Evolutionary conservation across 2,113 vertebrate genomes (phyloP).

Genomic region (Galbula dea): DNA sequence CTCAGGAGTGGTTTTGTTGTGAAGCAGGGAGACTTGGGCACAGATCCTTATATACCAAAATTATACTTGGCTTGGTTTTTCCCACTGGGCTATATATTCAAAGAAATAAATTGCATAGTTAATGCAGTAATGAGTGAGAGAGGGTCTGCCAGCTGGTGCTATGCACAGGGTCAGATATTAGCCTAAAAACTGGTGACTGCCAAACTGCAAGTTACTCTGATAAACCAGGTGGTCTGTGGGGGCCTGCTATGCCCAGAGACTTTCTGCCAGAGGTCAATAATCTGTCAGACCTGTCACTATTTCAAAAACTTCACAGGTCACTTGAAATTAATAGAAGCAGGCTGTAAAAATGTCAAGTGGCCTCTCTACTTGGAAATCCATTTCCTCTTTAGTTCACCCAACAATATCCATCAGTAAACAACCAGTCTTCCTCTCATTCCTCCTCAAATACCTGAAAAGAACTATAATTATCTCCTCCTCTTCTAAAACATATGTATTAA

Average conservation of each 20-base stretch:
- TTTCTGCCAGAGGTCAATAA: conserved; percentile 31
- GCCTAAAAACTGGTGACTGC: not conserved
- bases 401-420: conserved; percentile 45
- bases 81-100: not conserved
- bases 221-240: conserved; percentile 11
- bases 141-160: not conserved
- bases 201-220: not conserved
- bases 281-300: not conserved
- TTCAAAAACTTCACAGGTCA: conserved; percentile 36
- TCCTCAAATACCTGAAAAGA: not conserved
- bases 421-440: not conserved
- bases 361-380: conserved; percentile 26
- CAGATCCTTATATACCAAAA: not conserved
- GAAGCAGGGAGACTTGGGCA: not conserved
- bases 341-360: conserved; percentile 57
- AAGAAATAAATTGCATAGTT: not conserved
- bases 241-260: not conserved
- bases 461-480: conserved; percentile 15
- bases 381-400: conserved; percentile 45
- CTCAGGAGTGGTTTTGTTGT: not conserved
- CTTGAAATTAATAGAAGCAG: conserved; percentile 9
- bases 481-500: not conserved
- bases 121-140: not conserved
- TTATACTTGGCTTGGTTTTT: not conserved
- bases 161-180: not conserved